Conservation (phyloP, 2,888 invertebrate species). For the Nasonovia ribisnigri region DNA sequence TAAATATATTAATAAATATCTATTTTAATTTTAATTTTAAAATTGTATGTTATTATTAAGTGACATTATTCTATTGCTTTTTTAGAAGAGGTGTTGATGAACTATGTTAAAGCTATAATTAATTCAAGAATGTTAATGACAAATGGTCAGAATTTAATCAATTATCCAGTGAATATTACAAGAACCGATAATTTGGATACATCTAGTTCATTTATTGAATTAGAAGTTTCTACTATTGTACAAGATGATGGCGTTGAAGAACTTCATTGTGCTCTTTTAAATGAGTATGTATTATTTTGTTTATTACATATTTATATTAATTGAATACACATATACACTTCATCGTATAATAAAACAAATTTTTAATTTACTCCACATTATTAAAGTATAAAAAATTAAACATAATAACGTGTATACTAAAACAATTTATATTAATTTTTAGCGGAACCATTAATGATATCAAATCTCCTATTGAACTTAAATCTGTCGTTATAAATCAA, state of each 20-base stretch:
- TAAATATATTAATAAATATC: too few relatives aligned
- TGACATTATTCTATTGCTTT: neutral
- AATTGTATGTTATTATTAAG: neutral
- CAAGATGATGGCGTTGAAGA: constrained; percentile 66
- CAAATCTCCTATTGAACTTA: constrained; percentile 26
- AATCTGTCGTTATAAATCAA: constrained; percentile 50
- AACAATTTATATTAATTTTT: neutral
- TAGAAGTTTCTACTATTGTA: constrained; percentile 60
- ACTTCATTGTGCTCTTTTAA: constrained; percentile 62
- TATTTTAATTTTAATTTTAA: neutral
- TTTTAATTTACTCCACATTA: neutral
- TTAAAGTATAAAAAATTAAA: neutral
- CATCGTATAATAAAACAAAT: neutral
- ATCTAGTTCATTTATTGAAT: constrained; percentile 48
- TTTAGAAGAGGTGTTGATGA: constrained; percentile 63
- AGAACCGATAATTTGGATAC: constrained; percentile 40
- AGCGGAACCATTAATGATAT: constrained; percentile 41
- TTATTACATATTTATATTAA: neutral
- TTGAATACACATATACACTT: neutral
- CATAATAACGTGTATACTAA: neutral
- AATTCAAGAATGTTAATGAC: constrained; percentile 57
- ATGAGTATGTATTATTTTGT: constrained; percentile 55
- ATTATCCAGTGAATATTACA: constrained; percentile 60
- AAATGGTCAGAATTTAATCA: constrained; percentile 60
- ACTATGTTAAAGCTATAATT: constrained; percentile 60